These are phyloP conservation scores for Pyrgus malvae DNA, from an alignment of 2,888 invertebrate genomes.

Conservation along the genomic window DNA sequence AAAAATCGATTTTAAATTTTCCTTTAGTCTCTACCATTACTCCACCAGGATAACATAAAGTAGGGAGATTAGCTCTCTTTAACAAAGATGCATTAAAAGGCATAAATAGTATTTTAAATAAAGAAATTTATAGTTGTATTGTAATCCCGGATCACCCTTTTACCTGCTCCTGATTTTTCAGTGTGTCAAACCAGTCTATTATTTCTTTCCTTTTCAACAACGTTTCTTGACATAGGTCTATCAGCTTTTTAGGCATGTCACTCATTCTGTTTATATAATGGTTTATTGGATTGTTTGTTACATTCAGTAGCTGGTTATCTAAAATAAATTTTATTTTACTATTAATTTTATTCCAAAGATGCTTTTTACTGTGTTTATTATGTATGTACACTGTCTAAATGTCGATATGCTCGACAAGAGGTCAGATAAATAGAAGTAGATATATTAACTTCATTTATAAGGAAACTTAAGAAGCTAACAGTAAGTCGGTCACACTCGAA, in stretches of 20 bases:
- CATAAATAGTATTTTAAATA: too few species aligned
- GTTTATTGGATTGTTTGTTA: constrained; percentile 32
- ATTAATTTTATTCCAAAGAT: neutral
- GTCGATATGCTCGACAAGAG: too few species aligned
- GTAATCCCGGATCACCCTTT: neutral
- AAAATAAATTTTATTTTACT: neutral
- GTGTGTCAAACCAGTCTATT: constrained; percentile 60
- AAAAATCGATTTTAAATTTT: neutral
- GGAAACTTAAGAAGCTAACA: too few species aligned
- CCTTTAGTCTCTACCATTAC: too few species aligned
- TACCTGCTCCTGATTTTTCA: constrained; percentile 56
- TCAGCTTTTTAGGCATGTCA: constrained; percentile 56
- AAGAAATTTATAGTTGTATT: neutral
- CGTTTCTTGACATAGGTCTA: constrained; percentile 61
- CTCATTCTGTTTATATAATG: constrained; percentile 56
- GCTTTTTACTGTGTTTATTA: too few species aligned
- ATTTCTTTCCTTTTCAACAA: constrained; percentile 60
- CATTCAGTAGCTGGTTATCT: constrained; percentile 33
- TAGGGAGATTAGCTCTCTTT: too few species aligned
- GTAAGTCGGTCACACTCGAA: too few species aligned
- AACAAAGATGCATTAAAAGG: too few species aligned
- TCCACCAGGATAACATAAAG: too few species aligned
- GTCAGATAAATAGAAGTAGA: too few species aligned
- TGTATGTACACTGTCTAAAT: too few species aligned
- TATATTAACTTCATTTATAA: too few species aligned